Conservation (phyloP, 2,888 invertebrate genomes). For the Pandemis corylana region DNA sequence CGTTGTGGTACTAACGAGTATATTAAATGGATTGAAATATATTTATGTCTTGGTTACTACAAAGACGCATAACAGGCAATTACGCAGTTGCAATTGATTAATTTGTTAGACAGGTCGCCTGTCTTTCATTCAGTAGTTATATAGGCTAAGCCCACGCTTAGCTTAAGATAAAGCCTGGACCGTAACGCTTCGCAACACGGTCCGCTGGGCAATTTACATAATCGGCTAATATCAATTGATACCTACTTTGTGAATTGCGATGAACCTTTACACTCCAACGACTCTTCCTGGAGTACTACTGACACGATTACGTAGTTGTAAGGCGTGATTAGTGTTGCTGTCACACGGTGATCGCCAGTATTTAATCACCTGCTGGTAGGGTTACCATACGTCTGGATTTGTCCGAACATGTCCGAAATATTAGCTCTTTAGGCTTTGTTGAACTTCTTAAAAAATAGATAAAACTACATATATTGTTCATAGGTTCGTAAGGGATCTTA, state of each 20-base stretch:
- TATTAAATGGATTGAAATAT: too few species aligned
- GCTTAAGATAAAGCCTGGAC: not conserved
- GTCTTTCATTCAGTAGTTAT: not conserved
- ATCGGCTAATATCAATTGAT: constrained; percentile 11
- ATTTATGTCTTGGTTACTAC: too few species aligned
- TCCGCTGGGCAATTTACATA: constrained; percentile 19
- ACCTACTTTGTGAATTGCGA: constrained; percentile 57
- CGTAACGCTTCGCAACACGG: not conserved
- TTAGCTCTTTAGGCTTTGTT: not conserved
- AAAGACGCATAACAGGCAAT: not conserved
- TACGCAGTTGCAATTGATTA: not conserved
- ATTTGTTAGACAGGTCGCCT: not conserved
- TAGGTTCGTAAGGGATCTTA: too few species aligned
- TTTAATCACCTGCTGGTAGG: not conserved
- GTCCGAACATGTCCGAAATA: too few species aligned
- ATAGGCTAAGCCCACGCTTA: not conserved
- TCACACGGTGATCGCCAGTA: not conserved
- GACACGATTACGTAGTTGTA: constrained; percentile 38
- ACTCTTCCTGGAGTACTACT: constrained; percentile 54
- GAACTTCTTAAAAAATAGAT: too few species aligned
- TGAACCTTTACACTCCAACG: constrained; percentile 63
- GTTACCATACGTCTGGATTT: too few species aligned
- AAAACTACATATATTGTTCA: not conserved
- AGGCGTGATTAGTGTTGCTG: not conserved
- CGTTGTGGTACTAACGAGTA: too few species aligned